Conservation (phyloP, 2,888 invertebrate genomes). For the Dynastes tityus region DNA sequence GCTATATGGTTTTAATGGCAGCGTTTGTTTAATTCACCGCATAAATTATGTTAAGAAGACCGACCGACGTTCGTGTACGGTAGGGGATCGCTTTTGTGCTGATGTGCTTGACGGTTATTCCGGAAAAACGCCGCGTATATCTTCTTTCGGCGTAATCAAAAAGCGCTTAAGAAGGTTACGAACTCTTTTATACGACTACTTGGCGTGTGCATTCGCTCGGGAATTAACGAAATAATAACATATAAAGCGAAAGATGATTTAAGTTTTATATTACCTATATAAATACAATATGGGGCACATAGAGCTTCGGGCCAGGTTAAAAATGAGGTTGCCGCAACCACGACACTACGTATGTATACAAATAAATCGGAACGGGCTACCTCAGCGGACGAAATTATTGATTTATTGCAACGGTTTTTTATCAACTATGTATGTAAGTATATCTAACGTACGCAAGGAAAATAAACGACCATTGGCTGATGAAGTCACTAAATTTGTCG, state of each 20-base stretch:
- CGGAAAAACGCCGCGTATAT: constrained; percentile 24
- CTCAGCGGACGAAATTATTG: too few species aligned
- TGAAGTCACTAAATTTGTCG: too few species aligned
- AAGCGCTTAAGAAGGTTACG: constrained; percentile 32
- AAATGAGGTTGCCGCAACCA: too few species aligned
- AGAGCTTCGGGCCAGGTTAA: too few species aligned
- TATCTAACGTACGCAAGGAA: too few species aligned
- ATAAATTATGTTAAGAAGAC: constrained; percentile 40
- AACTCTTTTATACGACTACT: constrained; percentile 14
- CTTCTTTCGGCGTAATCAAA: constrained; percentile 40
- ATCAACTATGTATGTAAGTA: too few species aligned
- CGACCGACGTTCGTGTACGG: constrained; percentile 6
- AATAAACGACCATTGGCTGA: too few species aligned
- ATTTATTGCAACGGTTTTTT: too few species aligned
- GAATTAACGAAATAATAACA: constrained; percentile 35
- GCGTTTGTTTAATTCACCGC: constrained; percentile 39
- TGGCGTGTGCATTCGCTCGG: not conserved
- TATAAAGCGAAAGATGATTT: not conserved
- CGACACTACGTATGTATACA: too few species aligned
- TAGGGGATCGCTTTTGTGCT: constrained; percentile 13
- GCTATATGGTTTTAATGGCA: constrained; percentile 39
- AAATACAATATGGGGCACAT: too few species aligned
- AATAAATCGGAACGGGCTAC: too few species aligned
- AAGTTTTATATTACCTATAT: not conserved
- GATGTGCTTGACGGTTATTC: constrained; percentile 1